These are phyloP conservation scores for Poecilia gillii DNA, from an alignment of 2,797 vertebrate species.

Conservation along the genomic window DNA sequence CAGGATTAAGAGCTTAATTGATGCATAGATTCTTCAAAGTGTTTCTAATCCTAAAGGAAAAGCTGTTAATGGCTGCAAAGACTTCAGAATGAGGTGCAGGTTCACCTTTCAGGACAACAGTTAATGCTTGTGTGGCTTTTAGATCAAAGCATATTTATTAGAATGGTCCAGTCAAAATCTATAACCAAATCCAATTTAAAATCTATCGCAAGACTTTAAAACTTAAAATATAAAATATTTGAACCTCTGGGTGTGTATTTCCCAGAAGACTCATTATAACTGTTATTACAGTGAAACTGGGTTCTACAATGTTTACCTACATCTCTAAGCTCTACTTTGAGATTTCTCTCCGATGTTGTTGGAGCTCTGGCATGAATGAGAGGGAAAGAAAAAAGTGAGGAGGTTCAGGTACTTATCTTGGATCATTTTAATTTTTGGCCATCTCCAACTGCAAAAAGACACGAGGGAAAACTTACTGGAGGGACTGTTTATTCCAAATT, in stretches of 20 bases:
- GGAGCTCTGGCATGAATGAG: neutral
- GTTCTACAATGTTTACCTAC: neutral
- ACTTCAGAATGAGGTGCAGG: neutral
- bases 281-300: neutral
- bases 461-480: neutral
- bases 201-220: neutral
- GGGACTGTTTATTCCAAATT: neutral
- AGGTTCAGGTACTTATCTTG: neutral
- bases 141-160: neutral
- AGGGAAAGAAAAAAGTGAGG: neutral
- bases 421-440: neutral
- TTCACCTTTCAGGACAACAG: neutral
- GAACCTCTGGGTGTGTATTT: neutral
- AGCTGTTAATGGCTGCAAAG: neutral
- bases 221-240: neutral
- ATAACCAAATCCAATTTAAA: neutral
- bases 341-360: neutral
- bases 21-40: no score
- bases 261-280: neutral
- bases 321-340: neutral
- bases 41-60: neutral
- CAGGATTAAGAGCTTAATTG: no score
- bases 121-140: neutral
- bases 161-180: neutral
- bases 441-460: neutral